phyloP scores from a whole-genome alignment of 1,140 invertebrate genomes.

The Wiebesia pumilae region DNA sequence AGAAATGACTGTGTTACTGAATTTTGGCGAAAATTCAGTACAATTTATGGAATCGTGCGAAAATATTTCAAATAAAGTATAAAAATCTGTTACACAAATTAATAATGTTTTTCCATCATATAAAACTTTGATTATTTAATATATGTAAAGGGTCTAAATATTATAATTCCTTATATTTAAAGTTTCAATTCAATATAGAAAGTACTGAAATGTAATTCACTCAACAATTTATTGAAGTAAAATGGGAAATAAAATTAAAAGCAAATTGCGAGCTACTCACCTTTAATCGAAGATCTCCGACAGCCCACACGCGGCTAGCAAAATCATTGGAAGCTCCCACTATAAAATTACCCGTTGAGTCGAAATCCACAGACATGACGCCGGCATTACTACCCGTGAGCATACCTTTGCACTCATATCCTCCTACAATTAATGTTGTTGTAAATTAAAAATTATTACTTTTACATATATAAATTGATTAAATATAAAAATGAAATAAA shows the following conservation, averaged over 20 bases:
- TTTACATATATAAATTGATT: background rate
- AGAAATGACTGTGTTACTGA: background rate
- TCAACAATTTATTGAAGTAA: background rate
- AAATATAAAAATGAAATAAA: background rate
- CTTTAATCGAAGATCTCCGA: slow-evolving; percentile 91
- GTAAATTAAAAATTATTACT: slow-evolving; percentile 16
- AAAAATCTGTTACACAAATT: background rate
- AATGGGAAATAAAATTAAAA: slow-evolving; percentile 16
- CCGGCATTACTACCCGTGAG: slow-evolving; percentile 93
- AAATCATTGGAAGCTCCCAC: slow-evolving; percentile 96
- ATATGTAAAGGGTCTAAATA: no score
- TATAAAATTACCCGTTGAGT: slow-evolving; percentile 89
- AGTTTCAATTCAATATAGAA: background rate
- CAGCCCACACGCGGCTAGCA: slow-evolving; percentile 95
- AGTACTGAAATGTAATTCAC: background rate
- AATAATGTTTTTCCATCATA: background rate
- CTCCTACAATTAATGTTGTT: slow-evolving; percentile 75
- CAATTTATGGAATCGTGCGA: background rate
- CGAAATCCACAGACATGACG: slow-evolving; percentile 97
- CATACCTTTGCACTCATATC: slow-evolving; percentile 82
- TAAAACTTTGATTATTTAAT: background rate
- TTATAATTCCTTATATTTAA: background rate
- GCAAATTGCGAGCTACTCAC: slow-evolving; percentile 77
- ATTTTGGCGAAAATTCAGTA: background rate
- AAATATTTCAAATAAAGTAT: no score